A percentile compares a stretch with the other conserved stretches of the same genome.
Conservation (phyloP, 1,140 invertebrate genomes). For the Homalodisca vitripennis region DNA sequence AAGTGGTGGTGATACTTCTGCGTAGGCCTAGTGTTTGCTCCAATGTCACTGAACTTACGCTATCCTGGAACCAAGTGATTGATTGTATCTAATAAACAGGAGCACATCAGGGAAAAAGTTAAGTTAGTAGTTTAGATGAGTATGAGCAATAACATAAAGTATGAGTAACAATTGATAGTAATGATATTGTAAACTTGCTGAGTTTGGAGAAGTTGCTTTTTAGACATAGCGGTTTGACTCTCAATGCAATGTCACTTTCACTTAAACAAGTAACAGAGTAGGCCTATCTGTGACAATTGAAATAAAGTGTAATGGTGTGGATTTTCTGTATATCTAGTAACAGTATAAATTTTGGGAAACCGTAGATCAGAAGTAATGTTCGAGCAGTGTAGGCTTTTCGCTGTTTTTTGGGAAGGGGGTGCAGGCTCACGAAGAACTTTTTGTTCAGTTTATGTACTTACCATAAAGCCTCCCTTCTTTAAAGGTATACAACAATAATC, state of each 20-base stretch:
- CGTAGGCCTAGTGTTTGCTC: no score
- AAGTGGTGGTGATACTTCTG: no score
- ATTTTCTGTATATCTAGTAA: background rate
- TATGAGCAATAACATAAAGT: background rate
- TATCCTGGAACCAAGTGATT: no score
- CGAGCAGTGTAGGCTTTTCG: conserved; percentile 12
- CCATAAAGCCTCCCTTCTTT: background rate
- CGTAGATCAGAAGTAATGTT: conserved; percentile 11
- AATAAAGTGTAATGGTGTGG: conserved; percentile 12
- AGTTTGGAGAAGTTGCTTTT: background rate
- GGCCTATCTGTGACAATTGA: no score
- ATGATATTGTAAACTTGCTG: background rate
- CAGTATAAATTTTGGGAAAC: background rate
- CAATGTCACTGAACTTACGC: no score
- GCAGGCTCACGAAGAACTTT: background rate
- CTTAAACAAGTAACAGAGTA: conserved; percentile 11
- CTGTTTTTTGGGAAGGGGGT: conserved; percentile 10
- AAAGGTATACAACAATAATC: background rate
- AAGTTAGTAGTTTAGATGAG: background rate
- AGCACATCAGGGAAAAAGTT: background rate
- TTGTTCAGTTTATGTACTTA: background rate
- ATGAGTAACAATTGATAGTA: background rate
- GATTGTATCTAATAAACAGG: no score
- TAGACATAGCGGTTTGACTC: no score
- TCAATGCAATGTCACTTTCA: conserved; percentile 8